phyloP scores from a whole-genome alignment of 2,797 vertebrate species.

The Pampus argenteus region DNA sequence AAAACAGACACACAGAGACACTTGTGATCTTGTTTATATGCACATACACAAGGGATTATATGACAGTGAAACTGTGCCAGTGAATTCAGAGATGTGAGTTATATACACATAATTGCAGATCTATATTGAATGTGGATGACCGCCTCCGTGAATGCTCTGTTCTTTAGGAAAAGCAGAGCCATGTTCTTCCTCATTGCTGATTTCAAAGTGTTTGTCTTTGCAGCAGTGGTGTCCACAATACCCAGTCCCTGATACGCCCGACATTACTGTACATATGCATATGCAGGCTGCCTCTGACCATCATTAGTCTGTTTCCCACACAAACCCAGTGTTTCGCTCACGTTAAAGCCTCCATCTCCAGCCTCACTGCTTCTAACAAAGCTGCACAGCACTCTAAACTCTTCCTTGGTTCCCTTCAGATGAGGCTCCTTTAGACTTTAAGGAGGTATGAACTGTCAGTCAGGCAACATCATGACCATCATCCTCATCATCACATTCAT shows the following conservation, averaged over 20 bases:
- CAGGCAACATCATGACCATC: background rate
- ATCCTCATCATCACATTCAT: background rate
- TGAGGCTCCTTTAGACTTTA: background rate
- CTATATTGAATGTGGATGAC: background rate
- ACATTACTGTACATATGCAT: background rate
- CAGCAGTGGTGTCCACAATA: background rate
- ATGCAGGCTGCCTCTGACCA: background rate
- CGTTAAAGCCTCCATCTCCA: background rate
- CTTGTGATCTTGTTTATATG: background rate
- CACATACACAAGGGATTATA: background rate
- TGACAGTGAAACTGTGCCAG: background rate
- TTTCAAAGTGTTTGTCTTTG: background rate
- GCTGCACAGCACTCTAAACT: background rate
- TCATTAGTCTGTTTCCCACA: background rate
- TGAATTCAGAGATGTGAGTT: background rate
- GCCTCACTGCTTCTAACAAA: background rate
- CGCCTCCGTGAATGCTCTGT: background rate
- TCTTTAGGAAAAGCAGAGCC: background rate
- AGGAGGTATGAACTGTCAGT: background rate
- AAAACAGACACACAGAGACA: slow-evolving; percentile 30
- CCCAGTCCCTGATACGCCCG: background rate
- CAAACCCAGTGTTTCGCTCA: background rate
- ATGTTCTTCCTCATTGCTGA: background rate
- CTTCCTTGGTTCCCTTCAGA: background rate
- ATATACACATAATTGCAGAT: background rate